Evolutionary conservation across 2,888 invertebrate genomes (phyloP), one percentile per base, ranked within the genome.

Genomic region (Glaucopsyche alexis): DNA sequence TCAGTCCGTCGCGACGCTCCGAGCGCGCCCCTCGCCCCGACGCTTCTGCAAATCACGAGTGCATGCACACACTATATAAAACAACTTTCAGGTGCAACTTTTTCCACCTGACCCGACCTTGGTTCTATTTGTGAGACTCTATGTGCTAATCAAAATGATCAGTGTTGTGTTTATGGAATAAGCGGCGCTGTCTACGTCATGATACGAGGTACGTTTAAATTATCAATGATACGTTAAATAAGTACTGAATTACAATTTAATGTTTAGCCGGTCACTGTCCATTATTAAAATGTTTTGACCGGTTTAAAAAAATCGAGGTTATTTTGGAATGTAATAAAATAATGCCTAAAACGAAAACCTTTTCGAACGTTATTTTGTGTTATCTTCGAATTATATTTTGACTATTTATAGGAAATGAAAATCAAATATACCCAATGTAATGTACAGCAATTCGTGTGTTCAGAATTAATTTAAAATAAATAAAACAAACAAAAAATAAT

Each of bases 141-240:
- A 42, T 66, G 69, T 69, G 45, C 13, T 85, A 83, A 84, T 84
- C 84, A 85, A 84, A 80, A 87, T 90, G 85, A 84, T 87, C 85
- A 85, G 90, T 91, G 90, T 78, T 84, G 90, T 92, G 91, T 84
- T 83, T 85, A 84, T 81, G 80, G 84, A 85, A 85, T 90, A 87
- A 84, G 83, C 84, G 81, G 83, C 84, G 81, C 81, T 80, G 82
- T 84, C 86, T 87, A 86, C 91, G 89, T 84, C 86, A 91, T 92
- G 92, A 80, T 88, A 82, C 83, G 81, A 81, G 92, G 91, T 91
- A 91, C 74, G 82, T 85, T 40, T 52, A n/a, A 45, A 47, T 45
- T 9, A 55, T 29, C 29, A 14, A 40, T 11, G 42, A 40, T 8
- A 38, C 52, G n/a, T 14, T 0, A 4, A 60, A 14, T 49, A 19